Conservation (phyloP, 2,797 vertebrate species). For the Pelochelys cantorii region DNA sequence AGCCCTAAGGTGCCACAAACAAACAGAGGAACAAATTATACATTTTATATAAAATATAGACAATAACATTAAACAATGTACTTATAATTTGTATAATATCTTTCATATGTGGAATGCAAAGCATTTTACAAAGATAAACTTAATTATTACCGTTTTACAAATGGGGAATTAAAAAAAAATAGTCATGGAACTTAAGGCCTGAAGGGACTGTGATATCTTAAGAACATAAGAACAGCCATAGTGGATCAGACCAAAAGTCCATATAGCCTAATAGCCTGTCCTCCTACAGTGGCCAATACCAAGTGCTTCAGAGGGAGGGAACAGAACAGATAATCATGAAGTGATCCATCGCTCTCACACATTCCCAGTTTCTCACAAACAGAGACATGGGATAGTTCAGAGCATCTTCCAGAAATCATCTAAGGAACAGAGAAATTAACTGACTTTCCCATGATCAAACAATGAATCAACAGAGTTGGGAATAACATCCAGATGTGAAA, state of each 20-base stretch:
- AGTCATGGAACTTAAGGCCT: background rate
- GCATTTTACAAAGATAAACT: constrained; percentile 15
- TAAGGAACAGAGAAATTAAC: background rate
- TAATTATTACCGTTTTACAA: constrained; percentile 5
- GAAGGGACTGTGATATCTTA: background rate
- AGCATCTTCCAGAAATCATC: background rate
- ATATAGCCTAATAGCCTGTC: too few species aligned
- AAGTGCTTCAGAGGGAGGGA: too few species aligned
- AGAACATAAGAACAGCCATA: too few species aligned
- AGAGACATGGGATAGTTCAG: too few species aligned
- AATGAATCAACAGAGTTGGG: background rate
- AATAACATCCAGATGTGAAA: background rate
- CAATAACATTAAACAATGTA: constrained; percentile 1
- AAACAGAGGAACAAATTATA: background rate
- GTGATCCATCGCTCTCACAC: too few species aligned
- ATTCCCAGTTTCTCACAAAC: too few species aligned
- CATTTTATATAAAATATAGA: background rate
- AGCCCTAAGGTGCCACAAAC: too few species aligned
- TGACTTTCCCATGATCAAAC: background rate
- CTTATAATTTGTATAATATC: constrained; percentile 25
- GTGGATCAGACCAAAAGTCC: too few species aligned
- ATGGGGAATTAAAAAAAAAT: background rate
- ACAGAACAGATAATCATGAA: too few species aligned
- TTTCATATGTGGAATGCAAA: background rate
- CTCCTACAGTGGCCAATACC: too few species aligned